Evolutionary conservation across 2,888 invertebrate species (phyloP).

Genomic region (Flexamia atlantica): DNA sequence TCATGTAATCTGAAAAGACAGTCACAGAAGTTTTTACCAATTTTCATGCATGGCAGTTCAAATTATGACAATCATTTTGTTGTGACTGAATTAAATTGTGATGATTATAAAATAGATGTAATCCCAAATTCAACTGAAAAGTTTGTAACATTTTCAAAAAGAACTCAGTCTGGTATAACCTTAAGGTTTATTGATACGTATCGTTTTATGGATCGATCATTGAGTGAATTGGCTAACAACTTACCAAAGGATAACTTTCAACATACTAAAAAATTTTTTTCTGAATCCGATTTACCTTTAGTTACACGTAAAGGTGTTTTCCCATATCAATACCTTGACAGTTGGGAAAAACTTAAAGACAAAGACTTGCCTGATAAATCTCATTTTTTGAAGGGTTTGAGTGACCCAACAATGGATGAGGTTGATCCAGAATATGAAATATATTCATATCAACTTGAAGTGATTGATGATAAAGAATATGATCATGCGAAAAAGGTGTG

Average conservation of each 20-base stretch:
- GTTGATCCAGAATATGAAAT: slow-evolving; percentile 50
- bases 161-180: background rate
- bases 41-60: slow-evolving; percentile 40
- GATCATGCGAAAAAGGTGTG: slow-evolving; percentile 72
- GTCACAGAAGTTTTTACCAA: slow-evolving; percentile 36
- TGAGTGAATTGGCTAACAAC: slow-evolving; percentile 3
- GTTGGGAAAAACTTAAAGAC: slow-evolving; percentile 59
- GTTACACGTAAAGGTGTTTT: slow-evolving; percentile 62
- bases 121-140: slow-evolving; percentile 52
- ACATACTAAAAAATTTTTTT: slow-evolving; percentile 5
- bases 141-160: slow-evolving; percentile 47
- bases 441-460: background rate
- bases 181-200: slow-evolving; percentile 25
- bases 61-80: slow-evolving; percentile 51
- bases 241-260: background rate
- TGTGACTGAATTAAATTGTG: slow-evolving; percentile 25
- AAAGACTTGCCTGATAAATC: slow-evolving; percentile 68
- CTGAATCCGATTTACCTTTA: background rate
- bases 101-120: slow-evolving; percentile 24
- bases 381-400: slow-evolving; percentile 69
- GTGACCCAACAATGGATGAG: slow-evolving; percentile 67
- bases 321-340: slow-evolving; percentile 65
- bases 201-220: background rate
- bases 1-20: slow-evolving; percentile 27
- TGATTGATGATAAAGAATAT: slow-evolving; percentile 69